Conservation (phyloP, 2,113 vertebrate species). For the Eurystomus gularis region DNA sequence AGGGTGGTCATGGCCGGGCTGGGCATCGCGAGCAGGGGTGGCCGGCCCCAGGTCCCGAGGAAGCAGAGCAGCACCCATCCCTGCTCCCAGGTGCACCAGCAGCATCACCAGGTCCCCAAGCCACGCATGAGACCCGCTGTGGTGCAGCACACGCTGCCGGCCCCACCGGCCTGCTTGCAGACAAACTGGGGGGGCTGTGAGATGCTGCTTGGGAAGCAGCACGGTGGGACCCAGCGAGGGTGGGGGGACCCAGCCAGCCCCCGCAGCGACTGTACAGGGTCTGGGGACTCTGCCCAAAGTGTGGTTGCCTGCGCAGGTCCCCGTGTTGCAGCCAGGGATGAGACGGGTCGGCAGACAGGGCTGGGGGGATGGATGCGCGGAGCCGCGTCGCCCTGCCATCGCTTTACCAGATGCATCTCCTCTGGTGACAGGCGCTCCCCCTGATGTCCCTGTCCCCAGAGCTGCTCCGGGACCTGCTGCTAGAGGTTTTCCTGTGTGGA, state of each 20-base stretch:
- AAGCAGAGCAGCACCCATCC: not conserved
- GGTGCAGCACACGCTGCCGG: not conserved
- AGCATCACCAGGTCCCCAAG: not conserved
- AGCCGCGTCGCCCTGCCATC: not conserved
- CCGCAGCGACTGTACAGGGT: not conserved
- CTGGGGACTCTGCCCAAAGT: no score
- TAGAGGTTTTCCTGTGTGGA: not conserved
- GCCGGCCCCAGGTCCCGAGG: no score
- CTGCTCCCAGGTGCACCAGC: not conserved
- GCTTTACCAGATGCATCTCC: not conserved
- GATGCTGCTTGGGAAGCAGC: not conserved
- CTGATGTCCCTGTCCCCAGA: rapidly evolving
- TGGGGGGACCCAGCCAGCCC: not conserved
- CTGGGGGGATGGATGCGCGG: not conserved
- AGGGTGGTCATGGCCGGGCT: rapidly evolving
- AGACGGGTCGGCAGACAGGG: not conserved
- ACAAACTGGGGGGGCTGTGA: no score
- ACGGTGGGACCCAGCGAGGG: rapidly evolving
- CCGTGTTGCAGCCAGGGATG: rapidly evolving
- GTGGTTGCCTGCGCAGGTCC: not conserved
- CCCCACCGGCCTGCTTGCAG: not conserved
- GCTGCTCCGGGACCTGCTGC: not conserved
- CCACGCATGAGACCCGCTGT: not conserved
- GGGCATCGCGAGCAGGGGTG: not conserved
- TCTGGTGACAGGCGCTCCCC: not conserved